Evolutionary conservation across 2,113 vertebrate genomes (phyloP).

Genomic region (Heptranchias perlo): DNA sequence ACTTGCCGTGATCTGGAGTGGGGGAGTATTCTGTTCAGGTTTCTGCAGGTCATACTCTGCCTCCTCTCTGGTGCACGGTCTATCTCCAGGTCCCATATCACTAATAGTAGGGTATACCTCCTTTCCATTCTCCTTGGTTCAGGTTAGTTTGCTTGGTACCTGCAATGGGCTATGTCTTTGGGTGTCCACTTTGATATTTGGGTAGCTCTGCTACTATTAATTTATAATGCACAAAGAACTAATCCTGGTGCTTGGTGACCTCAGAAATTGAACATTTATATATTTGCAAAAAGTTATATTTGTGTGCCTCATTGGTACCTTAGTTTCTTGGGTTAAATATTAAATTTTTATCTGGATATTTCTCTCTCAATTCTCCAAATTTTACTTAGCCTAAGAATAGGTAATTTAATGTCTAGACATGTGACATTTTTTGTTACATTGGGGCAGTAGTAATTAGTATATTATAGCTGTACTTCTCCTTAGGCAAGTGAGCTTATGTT

Average conservation of each 20-base stretch:
- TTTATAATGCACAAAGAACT: not conserved
- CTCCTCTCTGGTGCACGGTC: too few species aligned
- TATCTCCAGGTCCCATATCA: too few species aligned
- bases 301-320: not conserved
- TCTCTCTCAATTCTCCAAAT: not conserved
- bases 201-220: not conserved
- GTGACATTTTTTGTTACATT: not conserved
- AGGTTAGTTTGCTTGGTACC: not conserved
- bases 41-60: not conserved
- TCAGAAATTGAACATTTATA: not conserved
- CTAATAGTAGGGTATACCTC: not conserved
- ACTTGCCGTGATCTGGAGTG: not conserved
- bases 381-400: not conserved
- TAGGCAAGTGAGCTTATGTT: not conserved
- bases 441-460: not conserved
- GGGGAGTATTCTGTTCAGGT: not conserved
- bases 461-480: not conserved
- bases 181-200: not conserved
- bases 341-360: not conserved
- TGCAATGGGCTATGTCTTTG: not conserved
- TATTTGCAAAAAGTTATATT: not conserved
- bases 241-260: not conserved
- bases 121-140: not conserved
- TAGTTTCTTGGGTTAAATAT: not conserved
- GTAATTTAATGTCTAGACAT: not conserved